phyloP scores from a whole-genome alignment of 2,797 vertebrate species.

The Neosilurus hyrtlii region DNA sequence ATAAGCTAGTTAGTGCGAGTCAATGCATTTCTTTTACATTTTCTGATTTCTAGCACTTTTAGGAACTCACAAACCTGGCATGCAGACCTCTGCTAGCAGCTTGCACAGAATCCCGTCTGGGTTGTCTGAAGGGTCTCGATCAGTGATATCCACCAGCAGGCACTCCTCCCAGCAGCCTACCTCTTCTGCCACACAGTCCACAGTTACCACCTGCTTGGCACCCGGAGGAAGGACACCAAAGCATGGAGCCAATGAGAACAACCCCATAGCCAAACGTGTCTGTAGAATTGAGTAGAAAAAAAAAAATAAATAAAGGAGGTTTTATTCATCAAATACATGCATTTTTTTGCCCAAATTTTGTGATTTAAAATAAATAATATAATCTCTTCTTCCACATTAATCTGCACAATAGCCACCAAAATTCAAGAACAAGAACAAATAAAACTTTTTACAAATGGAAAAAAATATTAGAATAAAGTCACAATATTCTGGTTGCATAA shows the following conservation, averaged over 20 bases:
- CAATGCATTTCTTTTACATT: background rate
- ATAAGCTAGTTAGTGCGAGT: background rate
- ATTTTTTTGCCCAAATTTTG: too few relatives aligned
- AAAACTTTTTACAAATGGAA: background rate
- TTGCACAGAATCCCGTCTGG: constrained; percentile 77
- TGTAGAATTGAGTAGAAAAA: constrained; percentile 53
- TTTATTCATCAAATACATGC: background rate
- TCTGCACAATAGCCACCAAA: background rate
- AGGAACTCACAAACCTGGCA: constrained; percentile 74
- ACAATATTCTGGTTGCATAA: background rate
- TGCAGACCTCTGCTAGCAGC: constrained; percentile 79
- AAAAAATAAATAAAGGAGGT: background rate
- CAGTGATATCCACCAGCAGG: constrained; percentile 79
- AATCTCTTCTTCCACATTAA: background rate
- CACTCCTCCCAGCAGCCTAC: constrained; percentile 75
- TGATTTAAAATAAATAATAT: background rate
- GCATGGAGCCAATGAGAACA: constrained; percentile 82
- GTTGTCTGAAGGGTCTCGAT: constrained; percentile 77
- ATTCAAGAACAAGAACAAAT: background rate
- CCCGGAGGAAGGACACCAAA: constrained; percentile 71
- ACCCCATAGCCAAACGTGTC: constrained; percentile 72
- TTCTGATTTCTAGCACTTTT: background rate
- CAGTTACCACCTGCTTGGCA: constrained; percentile 72
- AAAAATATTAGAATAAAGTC: background rate
- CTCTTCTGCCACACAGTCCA: constrained; percentile 83